Evolutionary conservation across 2,888 invertebrate species (phyloP), one percentile per base, ranked within the genome.

Genomic region (Suillia variegata): DNA sequence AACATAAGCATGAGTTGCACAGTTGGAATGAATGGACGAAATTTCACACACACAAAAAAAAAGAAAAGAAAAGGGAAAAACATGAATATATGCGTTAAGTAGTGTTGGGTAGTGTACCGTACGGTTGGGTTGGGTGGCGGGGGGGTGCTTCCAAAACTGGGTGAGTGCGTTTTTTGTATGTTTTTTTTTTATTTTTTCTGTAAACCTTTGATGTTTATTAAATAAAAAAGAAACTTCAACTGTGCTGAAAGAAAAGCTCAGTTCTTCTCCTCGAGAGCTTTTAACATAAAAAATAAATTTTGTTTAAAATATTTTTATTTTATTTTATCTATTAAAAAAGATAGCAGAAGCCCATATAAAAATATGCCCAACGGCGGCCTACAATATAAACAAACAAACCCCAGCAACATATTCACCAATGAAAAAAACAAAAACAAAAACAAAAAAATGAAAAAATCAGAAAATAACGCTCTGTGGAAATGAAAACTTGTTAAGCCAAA

Each of bases 401-500:
- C 38, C 38, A 38, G 17, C 45, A 45, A 45, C 45, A 17, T 20
- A 45, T 20, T 13, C 17, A 45, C 18, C 45, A 45, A 38, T 5
- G 13, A 31, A 31, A 6, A 6, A 12, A 31, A 6, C 31, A 12
- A 31, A 12, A 6, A 31, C n/a, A 38, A 38, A 8, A 38, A n/a
- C 38, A n/a, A 38, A 4, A n/a, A 38, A 38, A 10, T 10, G n/a
- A 38, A n/a, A 38, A 13, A 38, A 5, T 45, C 17, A 6, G 20
- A 45, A 20, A 45, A 45, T 12, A 12, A 38, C 38, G n/a, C 10
- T 26, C 45, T 45, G 17, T 45, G 45, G 20, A 45, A 45, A 45
- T 45, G 45, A 50, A 54, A 56, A 71, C 71, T 61, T 62, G 21
- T 70, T 64, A 74, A 70, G 33, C 48, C 8, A 48, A 33, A 22